Conservation (phyloP, 2,888 invertebrate genomes). For the Heliconius sara region DNA sequence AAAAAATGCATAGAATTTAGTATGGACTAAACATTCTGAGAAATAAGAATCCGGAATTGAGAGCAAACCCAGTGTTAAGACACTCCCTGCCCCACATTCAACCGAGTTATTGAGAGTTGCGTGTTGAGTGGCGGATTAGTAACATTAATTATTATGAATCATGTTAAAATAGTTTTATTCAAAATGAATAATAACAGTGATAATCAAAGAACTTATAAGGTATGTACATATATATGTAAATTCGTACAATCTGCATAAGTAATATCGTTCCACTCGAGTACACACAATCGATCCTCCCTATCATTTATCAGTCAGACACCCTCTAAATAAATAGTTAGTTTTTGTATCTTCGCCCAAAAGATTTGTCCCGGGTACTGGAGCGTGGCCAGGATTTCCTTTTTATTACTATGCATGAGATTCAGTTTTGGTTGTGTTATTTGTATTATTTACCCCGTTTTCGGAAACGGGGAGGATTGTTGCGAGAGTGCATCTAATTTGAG, state of each 20-base stretch:
- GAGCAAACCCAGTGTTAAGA: too few species aligned
- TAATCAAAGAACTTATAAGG: too few species aligned
- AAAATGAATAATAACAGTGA: too few species aligned
- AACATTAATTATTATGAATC: too few species aligned
- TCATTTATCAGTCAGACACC: slow-evolving; percentile 29
- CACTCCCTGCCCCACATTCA: too few species aligned
- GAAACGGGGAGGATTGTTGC: background rate
- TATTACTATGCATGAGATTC: slow-evolving; percentile 60
- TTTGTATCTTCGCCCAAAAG: slow-evolving; percentile 35
- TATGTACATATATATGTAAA: background rate
- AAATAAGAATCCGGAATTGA: too few species aligned
- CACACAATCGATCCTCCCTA: slow-evolving; percentile 21
- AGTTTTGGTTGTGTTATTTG: slow-evolving; percentile 46
- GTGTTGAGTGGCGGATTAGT: too few species aligned
- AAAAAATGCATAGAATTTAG: too few species aligned
- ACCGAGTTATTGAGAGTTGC: too few species aligned
- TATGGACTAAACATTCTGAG: too few species aligned
- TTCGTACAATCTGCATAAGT: background rate
- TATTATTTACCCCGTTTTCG: slow-evolving; percentile 24
- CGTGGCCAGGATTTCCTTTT: slow-evolving; percentile 52
- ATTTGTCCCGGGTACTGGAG: slow-evolving; percentile 46
- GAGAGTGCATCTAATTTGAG: background rate
- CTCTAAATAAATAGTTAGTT: slow-evolving; percentile 55
- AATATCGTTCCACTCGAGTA: background rate
- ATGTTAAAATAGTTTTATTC: too few species aligned